Evolutionary conservation across 2,888 invertebrate genomes (phyloP).

Genomic region (Drosophila algonquin): DNA sequence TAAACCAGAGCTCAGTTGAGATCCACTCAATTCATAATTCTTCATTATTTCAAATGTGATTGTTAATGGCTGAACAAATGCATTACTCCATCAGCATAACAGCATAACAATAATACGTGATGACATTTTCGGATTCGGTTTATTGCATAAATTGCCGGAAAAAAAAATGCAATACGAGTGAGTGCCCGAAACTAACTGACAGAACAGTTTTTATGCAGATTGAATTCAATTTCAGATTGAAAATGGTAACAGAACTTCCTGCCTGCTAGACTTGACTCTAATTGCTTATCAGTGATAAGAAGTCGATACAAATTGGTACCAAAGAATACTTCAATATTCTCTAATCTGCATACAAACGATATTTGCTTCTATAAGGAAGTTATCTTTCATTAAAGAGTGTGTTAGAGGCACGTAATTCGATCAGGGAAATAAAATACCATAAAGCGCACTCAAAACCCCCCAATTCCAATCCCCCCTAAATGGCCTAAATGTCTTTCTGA

Average conservation of each 20-base stretch:
- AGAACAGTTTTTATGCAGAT: slow-evolving; percentile 23
- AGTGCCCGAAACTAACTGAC: slow-evolving; percentile 20
- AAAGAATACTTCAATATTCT: slow-evolving; percentile 1
- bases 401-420: too few relatives aligned
- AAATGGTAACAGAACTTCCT: neutral
- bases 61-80: slow-evolving; percentile 22
- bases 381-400: slow-evolving; percentile 37
- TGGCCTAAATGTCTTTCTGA: slow-evolving; percentile 55
- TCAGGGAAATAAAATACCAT: slow-evolving; percentile 51
- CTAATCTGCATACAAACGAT: slow-evolving; percentile 25
- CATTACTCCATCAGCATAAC: slow-evolving; percentile 8
- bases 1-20: neutral
- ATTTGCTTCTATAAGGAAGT: too few relatives aligned
- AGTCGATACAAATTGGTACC: slow-evolving; percentile 22
- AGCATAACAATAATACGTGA: slow-evolving; percentile 12
- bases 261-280: neutral
- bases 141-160: slow-evolving; percentile 2
- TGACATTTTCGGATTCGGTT: slow-evolving; percentile 9
- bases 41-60: slow-evolving; percentile 36
- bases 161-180: too few relatives aligned
- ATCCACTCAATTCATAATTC: slow-evolving; percentile 35
- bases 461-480: slow-evolving; percentile 1
- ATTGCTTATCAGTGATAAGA: slow-evolving; percentile 10
- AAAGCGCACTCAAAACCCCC: slow-evolving; percentile 50
- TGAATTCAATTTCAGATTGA: slow-evolving; percentile 20